Evolutionary conservation across 2,113 vertebrate species (phyloP).

Genomic region (Baryphthengus martii): DNA sequence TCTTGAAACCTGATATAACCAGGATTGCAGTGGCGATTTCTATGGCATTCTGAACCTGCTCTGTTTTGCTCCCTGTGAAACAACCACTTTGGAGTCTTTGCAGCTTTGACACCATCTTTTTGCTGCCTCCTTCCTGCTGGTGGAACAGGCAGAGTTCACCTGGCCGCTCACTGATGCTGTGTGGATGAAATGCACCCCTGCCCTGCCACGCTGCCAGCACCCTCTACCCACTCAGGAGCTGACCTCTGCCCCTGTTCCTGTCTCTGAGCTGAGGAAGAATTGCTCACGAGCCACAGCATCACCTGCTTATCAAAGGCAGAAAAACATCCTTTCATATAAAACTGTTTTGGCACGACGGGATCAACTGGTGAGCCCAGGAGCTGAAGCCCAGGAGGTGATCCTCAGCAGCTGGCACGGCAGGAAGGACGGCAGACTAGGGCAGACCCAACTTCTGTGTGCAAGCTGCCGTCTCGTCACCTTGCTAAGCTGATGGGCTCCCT

Average conservation of each 20-base stretch:
- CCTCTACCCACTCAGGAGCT: fast-evolving
- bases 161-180: fast-evolving
- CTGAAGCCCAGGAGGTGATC: background rate
- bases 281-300: fast-evolving
- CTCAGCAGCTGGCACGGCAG: background rate
- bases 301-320: background rate
- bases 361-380: background rate
- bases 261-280: background rate
- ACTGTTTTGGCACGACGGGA: background rate
- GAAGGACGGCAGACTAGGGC: background rate
- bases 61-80: background rate
- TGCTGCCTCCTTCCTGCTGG: background rate
- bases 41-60: background rate
- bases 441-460: background rate
- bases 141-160: background rate
- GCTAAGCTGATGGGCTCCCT: background rate
- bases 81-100: background rate
- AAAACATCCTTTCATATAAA: background rate
- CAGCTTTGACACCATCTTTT: background rate
- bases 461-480: background rate
- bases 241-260: background rate
- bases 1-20: background rate
- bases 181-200: background rate
- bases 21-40: background rate
- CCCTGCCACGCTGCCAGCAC: fast-evolving